Percentiles rank a stretch among this genome's conserved stretches.
Evolutionary conservation across 2,797 vertebrate species (phyloP).

Genomic region (Thalassophryne amazonica): DNA sequence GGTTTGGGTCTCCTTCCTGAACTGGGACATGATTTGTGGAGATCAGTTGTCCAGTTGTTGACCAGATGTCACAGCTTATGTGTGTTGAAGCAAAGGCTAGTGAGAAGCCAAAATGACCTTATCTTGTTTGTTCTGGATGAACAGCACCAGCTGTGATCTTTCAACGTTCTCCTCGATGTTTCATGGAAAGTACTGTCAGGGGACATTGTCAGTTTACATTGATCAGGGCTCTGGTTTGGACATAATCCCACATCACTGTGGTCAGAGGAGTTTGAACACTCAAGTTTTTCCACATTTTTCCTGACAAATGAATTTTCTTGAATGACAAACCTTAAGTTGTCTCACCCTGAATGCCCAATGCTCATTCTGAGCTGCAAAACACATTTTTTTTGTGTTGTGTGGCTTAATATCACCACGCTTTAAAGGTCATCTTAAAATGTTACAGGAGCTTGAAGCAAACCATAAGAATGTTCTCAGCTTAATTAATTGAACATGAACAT

Average conservation of each 20-base stretch:
- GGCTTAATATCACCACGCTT: not conserved
- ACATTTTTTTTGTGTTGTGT: too few relatives aligned
- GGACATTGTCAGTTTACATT: slow-evolving; percentile 28
- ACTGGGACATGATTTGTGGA: too few relatives aligned
- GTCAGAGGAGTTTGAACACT: not conserved
- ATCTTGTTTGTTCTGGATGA: slow-evolving; percentile 13
- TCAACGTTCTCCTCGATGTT: slow-evolving; percentile 27
- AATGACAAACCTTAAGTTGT: too few relatives aligned
- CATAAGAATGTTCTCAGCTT: too few relatives aligned
- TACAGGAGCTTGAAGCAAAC: not conserved
- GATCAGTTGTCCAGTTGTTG: too few relatives aligned
- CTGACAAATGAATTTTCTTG: not conserved
- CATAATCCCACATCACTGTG: not conserved
- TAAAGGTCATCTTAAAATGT: not conserved
- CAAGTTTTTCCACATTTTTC: not conserved
- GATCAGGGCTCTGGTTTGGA: slow-evolving; percentile 8
- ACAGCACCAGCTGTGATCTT: slow-evolving; percentile 20
- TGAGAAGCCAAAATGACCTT: not conserved
- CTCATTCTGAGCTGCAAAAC: too few relatives aligned
- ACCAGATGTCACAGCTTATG: too few relatives aligned
- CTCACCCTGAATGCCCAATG: too few relatives aligned
- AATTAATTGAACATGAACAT: too few relatives aligned
- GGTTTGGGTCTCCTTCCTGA: too few relatives aligned
- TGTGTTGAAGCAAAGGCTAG: not conserved
- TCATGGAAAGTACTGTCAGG: slow-evolving; percentile 22